Evolutionary conservation across 1,140 invertebrate species (phyloP), one percentile per base, ranked within the genome.

Genomic region (Drosophila paulistorum): DNA sequence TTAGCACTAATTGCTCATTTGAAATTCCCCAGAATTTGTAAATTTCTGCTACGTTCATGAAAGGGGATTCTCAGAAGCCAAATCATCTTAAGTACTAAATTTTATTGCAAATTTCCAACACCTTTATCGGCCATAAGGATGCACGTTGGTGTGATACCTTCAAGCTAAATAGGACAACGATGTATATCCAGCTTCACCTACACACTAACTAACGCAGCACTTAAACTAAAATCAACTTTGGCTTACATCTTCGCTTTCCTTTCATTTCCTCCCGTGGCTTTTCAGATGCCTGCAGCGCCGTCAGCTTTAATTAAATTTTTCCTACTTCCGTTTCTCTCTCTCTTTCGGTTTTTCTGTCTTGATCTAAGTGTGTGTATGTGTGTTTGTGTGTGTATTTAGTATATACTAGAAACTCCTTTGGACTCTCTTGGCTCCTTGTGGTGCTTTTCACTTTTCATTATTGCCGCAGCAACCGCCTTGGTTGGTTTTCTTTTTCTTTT

Each of bases 291-390:
- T 73, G 75, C 66, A 74, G 80, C 66, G 71, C 30, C 61, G 85
- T 57, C 69, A 74, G 81, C 81, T 84, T 90, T 89, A 89, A 89
- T 89, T 89, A 89, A 89, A 89, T 89, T 84, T 84, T 77, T 84
- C 57, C 60, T 68, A 84, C 84, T 84, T 87, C 83, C 83, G 79
- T 72, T 78, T 65, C 13, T 42, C 37, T 57, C 37, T 23, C 37
- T 57, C 37, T 23, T 7, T 20, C 61, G 0, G 13, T 58, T 17
- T 35, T 9, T 14, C 17, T 51, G 1, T 9, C 9, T 37, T 9
- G 9, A 9, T 37, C 35, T 9, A 37, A 37, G 35, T 37, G 35
- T 37, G 9, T 37, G 35, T 17, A 6, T 48, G 7, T 48, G 7
- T 51, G 17, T 20, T 7, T 20, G 17, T 20, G 45, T 23, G 11